Conservation (phyloP, 1,140 invertebrate species). For the Drosophila athabasca region DNA sequence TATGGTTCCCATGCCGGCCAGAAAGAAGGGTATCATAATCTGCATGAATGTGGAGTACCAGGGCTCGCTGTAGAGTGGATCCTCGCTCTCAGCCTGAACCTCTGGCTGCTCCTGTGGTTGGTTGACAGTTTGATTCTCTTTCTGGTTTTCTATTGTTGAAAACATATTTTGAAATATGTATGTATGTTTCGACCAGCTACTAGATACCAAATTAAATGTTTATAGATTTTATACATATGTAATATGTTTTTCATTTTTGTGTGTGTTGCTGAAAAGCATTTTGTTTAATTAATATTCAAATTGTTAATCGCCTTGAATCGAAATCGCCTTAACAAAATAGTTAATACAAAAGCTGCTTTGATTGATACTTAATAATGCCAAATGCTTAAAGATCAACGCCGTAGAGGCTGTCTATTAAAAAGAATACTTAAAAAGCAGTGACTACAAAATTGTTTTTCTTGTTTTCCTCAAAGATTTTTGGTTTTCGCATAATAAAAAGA, state of each 20-base stretch:
- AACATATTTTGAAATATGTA: too few species aligned
- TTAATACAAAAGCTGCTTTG: slow-evolving; percentile 46
- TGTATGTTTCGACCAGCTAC: too few species aligned
- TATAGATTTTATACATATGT: not conserved
- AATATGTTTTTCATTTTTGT: slow-evolving; percentile 9
- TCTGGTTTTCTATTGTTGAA: too few species aligned
- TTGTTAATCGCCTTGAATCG: slow-evolving; percentile 60
- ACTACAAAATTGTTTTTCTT: slow-evolving; percentile 62
- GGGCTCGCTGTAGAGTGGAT: slow-evolving; percentile 72
- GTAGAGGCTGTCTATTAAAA: slow-evolving; percentile 22
- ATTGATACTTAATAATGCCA: slow-evolving; percentile 16
- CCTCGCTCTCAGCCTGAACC: too few species aligned
- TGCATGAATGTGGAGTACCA: slow-evolving; percentile 89
- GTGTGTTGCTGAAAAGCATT: slow-evolving; percentile 42
- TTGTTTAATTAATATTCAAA: slow-evolving; percentile 55
- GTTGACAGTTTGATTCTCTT: too few species aligned
- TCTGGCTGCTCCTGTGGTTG: too few species aligned
- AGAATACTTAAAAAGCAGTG: slow-evolving; percentile 74
- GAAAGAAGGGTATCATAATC: slow-evolving; percentile 94
- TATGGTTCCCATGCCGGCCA: slow-evolving; percentile 97
- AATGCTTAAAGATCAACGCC: slow-evolving; percentile 29
- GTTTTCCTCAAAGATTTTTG: slow-evolving; percentile 65
- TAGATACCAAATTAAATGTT: not conserved
- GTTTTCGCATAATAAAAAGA: slow-evolving; percentile 60
- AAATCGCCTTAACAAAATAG: slow-evolving; percentile 38